phyloP scores from a whole-genome alignment of 64 coral and sea anemone genomes.

The Porites lutea region DNA sequence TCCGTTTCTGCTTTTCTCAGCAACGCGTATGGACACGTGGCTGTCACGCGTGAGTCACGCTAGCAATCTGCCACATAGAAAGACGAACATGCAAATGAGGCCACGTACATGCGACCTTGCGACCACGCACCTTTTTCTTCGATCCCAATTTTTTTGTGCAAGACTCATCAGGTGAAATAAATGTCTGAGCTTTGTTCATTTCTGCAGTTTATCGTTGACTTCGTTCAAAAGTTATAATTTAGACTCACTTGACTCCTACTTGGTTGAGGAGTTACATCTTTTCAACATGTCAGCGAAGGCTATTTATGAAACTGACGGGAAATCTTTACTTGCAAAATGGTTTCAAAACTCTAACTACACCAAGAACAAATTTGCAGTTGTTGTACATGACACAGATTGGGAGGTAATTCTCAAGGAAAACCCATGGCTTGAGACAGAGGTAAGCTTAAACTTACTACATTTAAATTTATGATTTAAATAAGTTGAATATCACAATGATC shows the following conservation, averaged over 20 bases:
- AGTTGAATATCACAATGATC: too few species aligned
- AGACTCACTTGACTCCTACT: neutral
- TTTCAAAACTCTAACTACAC: slow-evolving; percentile 54
- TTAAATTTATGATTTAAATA: too few species aligned
- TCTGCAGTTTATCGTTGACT: neutral
- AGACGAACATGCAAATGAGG: slow-evolving; percentile 31
- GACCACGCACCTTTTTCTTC: slow-evolving; percentile 10
- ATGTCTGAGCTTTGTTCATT: neutral
- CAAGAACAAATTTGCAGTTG: slow-evolving; percentile 73
- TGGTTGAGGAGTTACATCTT: neutral
- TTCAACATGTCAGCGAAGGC: slow-evolving; percentile 89
- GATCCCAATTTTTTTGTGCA: neutral
- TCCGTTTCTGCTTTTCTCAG: too few species aligned
- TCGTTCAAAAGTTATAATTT: neutral
- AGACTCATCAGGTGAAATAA: neutral
- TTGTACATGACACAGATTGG: slow-evolving; percentile 75
- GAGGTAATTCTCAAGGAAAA: slow-evolving; percentile 72
- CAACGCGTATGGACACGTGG: neutral
- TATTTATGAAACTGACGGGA: slow-evolving; percentile 86
- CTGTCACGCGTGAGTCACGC: slow-evolving; percentile 28
- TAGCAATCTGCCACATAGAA: neutral
- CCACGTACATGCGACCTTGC: neutral
- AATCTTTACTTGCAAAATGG: slow-evolving; percentile 73
- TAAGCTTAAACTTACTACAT: neutral
- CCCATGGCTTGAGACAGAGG: slow-evolving; percentile 81